Evolutionary conservation across 2,113 vertebrate genomes (phyloP).

Genomic region (Lutjanus erythropterus): DNA sequence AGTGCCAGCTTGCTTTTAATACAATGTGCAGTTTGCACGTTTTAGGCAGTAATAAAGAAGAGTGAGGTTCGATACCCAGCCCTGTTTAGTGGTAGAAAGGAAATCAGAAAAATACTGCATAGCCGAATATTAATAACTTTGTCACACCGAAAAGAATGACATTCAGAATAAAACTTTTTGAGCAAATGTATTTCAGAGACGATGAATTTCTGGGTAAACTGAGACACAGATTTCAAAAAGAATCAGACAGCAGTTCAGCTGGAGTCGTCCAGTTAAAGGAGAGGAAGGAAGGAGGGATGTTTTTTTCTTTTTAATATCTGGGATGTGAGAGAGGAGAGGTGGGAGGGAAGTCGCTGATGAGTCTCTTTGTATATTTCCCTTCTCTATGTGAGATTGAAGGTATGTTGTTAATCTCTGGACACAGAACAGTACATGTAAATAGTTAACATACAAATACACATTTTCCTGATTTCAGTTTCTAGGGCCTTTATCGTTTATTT

Average conservation of each 20-base stretch:
- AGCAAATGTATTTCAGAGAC: constrained; percentile 27
- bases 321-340: constrained; percentile 54
- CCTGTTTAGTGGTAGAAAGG: constrained; percentile 44
- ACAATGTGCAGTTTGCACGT: not conserved
- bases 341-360: constrained; percentile 40
- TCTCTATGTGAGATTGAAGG: constrained; percentile 43
- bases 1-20: not conserved
- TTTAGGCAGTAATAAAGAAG: not conserved
- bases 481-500: constrained; percentile 49
- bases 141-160: not conserved
- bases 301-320: constrained; percentile 36
- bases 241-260: constrained; percentile 85
- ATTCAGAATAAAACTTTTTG: constrained; percentile 25
- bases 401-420: constrained; percentile 60
- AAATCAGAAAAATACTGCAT: not conserved
- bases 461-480: constrained; percentile 80
- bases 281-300: constrained; percentile 59
- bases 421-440: constrained; percentile 73
- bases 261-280: constrained; percentile 83
- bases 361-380: constrained; percentile 51
- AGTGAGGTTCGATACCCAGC: constrained; percentile 11
- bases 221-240: constrained; percentile 28
- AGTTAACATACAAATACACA: constrained; percentile 79
- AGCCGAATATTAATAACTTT: constrained; percentile 11
- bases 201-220: constrained; percentile 28